These are phyloP conservation scores for Avahi laniger DNA, from an alignment of 2,797 vertebrate genomes.

Conservation along the genomic window DNA sequence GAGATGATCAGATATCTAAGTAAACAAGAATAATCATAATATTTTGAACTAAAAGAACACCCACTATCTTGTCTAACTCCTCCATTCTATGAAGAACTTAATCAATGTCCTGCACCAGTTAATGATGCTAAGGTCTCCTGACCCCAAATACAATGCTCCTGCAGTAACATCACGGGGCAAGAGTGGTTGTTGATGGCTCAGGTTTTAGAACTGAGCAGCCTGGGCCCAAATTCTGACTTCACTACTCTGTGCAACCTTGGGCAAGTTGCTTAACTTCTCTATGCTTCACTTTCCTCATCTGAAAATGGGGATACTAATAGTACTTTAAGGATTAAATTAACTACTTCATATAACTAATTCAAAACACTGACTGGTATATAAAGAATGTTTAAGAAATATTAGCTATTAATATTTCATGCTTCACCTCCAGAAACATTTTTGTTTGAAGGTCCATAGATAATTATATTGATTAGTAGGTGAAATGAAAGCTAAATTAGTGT, in stretches of 20 bases:
- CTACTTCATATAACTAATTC: neutral
- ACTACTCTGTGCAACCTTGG: neutral
- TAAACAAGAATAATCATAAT: neutral
- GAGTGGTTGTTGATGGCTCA: neutral
- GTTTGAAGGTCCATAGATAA: neutral
- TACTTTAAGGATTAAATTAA: neutral
- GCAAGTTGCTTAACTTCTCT: neutral
- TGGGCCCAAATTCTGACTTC: neutral
- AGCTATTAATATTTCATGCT: neutral
- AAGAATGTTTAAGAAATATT: neutral
- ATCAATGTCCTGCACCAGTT: neutral
- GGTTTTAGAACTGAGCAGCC: neutral
- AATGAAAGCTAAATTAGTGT: conserved; percentile 4
- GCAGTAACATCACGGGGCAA: neutral
- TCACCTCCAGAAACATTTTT: neutral
- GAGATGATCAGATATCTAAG: neutral
- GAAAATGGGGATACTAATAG: neutral
- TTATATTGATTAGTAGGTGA: neutral
- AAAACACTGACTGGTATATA: neutral
- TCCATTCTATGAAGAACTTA: neutral
- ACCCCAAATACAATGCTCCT: neutral
- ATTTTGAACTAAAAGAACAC: neutral
- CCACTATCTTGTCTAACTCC: neutral
- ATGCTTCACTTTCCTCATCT: neutral
- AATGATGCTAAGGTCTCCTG: neutral